phyloP scores from a whole-genome alignment of 1,140 invertebrate species.

The Bradysia coprophila region DNA sequence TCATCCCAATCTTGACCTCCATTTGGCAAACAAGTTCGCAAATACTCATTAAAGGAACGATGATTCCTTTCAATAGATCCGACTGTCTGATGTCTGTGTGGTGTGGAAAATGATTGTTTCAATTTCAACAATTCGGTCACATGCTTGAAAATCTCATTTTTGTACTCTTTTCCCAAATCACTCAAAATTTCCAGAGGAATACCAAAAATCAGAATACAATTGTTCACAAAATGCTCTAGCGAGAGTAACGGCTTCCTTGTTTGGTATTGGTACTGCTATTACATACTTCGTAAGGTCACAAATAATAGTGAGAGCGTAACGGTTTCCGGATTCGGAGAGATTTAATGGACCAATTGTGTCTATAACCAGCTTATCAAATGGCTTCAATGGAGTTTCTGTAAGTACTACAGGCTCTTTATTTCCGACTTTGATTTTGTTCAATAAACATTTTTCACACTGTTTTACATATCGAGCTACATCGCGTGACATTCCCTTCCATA shows the following conservation, averaged over 20 bases:
- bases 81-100: neutral
- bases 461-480: slow-evolving; percentile 6
- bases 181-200: neutral
- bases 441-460: slow-evolving; percentile 7
- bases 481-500: slow-evolving; percentile 6
- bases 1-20: slow-evolving; percentile 2
- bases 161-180: neutral
- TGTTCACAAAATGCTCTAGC: neutral
- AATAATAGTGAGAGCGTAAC: slow-evolving; percentile 6
- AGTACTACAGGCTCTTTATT: slow-evolving; percentile 8
- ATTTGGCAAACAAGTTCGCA: slow-evolving; percentile 2
- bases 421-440: slow-evolving; percentile 3
- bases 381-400: slow-evolving; percentile 6
- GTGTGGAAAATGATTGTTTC: neutral
- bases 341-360: slow-evolving; percentile 6
- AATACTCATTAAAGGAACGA: slow-evolving; percentile 2
- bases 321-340: slow-evolving; percentile 4
- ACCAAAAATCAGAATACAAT: neutral
- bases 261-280: slow-evolving; percentile 1
- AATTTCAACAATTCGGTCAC: neutral
- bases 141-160: neutral
- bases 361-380: slow-evolving; percentile 7
- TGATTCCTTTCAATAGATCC: slow-evolving; percentile 1
- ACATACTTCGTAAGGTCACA: slow-evolving; percentile 1
- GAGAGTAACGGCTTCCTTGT: neutral